Percentiles rank a stretch among this genome's conserved stretches.
These are phyloP conservation scores for Dendrocopos noguchii DNA, from an alignment of 2,113 vertebrate genomes.

Conservation along the genomic window DNA sequence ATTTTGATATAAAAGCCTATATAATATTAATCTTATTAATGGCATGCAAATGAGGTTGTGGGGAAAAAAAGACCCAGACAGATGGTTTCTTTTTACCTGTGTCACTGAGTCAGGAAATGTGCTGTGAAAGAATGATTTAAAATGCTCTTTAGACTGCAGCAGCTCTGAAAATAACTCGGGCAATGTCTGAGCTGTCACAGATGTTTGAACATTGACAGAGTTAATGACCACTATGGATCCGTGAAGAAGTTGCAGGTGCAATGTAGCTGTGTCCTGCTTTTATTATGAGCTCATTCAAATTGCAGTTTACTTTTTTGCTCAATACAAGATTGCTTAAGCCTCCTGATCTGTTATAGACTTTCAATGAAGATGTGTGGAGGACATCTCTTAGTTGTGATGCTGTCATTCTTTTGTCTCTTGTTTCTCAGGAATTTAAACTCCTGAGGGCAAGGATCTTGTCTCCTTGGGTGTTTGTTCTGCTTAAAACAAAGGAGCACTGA, in stretches of 20 bases:
- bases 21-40: conserved; percentile 62
- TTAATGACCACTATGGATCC: background rate
- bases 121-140: conserved; percentile 18
- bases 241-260: background rate
- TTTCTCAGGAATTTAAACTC: background rate
- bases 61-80: conserved; percentile 32
- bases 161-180: background rate
- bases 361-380: background rate
- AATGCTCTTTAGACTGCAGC: conserved; percentile 7
- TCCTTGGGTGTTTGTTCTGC: background rate
- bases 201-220: background rate
- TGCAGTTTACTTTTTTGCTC: background rate
- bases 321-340: background rate
- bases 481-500: background rate
- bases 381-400: background rate
- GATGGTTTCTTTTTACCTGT: conserved; percentile 60
- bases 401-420: background rate
- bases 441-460: background rate
- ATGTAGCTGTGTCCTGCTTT: background rate
- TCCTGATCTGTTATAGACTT: background rate
- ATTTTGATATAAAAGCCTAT: conserved; percentile 29
- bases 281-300: background rate
- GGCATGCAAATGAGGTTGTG: conserved; percentile 52
- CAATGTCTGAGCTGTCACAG: background rate
- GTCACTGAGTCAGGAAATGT: conserved; percentile 14